Conservation (phyloP, 2,113 vertebrate species). For the Phrynosoma blainvillii region DNA sequence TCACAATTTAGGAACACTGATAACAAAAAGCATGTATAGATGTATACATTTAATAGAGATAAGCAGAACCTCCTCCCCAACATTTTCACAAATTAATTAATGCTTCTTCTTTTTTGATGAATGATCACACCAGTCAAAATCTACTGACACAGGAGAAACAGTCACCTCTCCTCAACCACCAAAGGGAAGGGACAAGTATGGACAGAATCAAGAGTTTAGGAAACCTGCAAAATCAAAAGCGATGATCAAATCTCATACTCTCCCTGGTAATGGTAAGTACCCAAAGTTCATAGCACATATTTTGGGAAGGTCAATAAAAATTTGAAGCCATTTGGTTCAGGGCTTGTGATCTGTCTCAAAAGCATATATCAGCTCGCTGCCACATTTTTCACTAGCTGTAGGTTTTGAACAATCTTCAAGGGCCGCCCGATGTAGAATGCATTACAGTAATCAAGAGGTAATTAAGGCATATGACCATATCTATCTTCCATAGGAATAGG, state of each 20-base stretch:
- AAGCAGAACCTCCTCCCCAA: neutral
- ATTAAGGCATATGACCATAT: too few species aligned
- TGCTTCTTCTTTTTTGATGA: conserved; percentile 66
- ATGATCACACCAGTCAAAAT: conserved; percentile 77
- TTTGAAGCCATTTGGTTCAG: too few species aligned
- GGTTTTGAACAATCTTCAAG: too few species aligned
- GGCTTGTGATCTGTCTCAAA: too few species aligned
- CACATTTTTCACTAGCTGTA: too few species aligned
- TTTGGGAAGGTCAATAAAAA: neutral
- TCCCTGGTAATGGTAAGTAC: conserved; percentile 77
- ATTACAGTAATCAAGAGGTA: too few species aligned
- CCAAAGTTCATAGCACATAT: neutral
- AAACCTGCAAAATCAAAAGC: conserved; percentile 71
- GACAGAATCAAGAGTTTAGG: conserved; percentile 71
- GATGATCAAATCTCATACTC: conserved; percentile 60
- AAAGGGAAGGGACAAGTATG: conserved; percentile 75
- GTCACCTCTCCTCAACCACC: conserved; percentile 76
- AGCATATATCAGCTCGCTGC: too few species aligned
- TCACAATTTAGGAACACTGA: neutral
- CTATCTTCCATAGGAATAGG: too few species aligned
- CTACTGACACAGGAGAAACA: conserved; percentile 75
- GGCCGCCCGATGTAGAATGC: too few species aligned
- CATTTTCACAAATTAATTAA: neutral
- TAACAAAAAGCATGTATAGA: neutral
- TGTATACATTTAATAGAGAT: neutral